These are phyloP conservation scores for Anthoscopus minutus DNA, from an alignment of 2,113 vertebrate genomes.

Conservation along the genomic window DNA sequence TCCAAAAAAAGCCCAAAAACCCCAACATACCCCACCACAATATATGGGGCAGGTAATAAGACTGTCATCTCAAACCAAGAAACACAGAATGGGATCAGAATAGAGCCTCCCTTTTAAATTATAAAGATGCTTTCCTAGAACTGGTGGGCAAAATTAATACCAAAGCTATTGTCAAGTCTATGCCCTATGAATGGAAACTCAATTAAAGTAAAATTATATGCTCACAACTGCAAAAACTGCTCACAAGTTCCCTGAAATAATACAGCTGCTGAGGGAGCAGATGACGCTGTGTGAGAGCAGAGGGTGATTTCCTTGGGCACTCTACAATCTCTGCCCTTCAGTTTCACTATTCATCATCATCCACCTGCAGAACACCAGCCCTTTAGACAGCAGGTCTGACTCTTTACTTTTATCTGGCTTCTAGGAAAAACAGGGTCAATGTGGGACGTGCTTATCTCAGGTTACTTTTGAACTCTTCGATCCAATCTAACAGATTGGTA, in stretches of 20 bases:
- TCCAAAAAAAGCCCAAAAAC: background rate
- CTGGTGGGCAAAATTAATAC: background rate
- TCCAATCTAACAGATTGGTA: background rate
- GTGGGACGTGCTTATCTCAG: background rate
- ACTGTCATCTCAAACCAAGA: background rate
- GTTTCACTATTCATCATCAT: background rate
- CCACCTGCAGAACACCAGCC: background rate
- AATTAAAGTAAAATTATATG: background rate
- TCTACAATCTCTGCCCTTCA: background rate
- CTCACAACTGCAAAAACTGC: background rate
- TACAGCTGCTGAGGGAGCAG: background rate
- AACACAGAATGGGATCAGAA: background rate
- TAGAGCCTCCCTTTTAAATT: background rate
- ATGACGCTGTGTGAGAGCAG: background rate
- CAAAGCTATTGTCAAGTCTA: background rate
- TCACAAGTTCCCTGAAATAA: background rate
- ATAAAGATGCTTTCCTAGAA: background rate
- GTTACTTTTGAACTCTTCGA: background rate
- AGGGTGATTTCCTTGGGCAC: background rate
- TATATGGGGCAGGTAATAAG: background rate
- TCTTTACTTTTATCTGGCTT: background rate
- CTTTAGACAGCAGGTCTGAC: background rate
- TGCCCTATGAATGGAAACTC: background rate
- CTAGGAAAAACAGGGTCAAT: background rate
- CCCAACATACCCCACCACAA: accelerated